A percentile compares a stretch with the other conserved stretches of the same genome.
phyloP scores from a whole-genome alignment of 1,140 invertebrate genomes.

The Zaprionus davidi region DNA sequence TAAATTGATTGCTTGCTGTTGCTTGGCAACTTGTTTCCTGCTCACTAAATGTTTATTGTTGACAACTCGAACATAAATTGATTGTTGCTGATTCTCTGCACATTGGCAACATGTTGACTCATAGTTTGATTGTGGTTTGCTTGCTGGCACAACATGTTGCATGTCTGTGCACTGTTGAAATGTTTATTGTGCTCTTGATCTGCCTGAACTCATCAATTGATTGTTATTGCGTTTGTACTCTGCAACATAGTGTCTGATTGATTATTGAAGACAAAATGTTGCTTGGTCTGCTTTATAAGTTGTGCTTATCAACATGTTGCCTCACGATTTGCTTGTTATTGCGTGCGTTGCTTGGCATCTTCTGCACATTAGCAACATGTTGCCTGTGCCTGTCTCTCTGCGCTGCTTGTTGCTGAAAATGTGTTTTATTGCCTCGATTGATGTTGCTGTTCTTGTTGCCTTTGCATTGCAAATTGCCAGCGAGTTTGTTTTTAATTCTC shows the following conservation, averaged over 20 bases:
- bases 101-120: too few relatives aligned
- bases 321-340: too few relatives aligned
- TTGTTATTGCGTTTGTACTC: too few relatives aligned
- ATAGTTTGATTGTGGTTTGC: too few relatives aligned
- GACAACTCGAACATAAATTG: too few relatives aligned
- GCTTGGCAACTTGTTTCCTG: slow-evolving; percentile 35
- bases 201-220: too few relatives aligned
- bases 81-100: too few relatives aligned
- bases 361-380: not conserved
- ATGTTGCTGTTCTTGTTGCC: slow-evolving; percentile 47
- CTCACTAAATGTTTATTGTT: not conserved
- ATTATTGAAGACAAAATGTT: not conserved
- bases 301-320: too few relatives aligned
- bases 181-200: too few relatives aligned
- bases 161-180: not conserved
- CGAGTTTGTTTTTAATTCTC: slow-evolving; percentile 81
- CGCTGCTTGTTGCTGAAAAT: slow-evolving; percentile 43
- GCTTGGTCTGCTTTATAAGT: too few relatives aligned
- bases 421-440: slow-evolving; percentile 81
- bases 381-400: not conserved
- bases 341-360: too few relatives aligned
- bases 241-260: too few relatives aligned
- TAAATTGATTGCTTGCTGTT: slow-evolving; percentile 11
- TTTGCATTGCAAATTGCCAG: slow-evolving; percentile 71
- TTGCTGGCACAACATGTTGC: slow-evolving; percentile 26